phyloP scores from a whole-genome alignment of 64 coral and sea anemone species.

The Pocillopora verrucosa region DNA sequence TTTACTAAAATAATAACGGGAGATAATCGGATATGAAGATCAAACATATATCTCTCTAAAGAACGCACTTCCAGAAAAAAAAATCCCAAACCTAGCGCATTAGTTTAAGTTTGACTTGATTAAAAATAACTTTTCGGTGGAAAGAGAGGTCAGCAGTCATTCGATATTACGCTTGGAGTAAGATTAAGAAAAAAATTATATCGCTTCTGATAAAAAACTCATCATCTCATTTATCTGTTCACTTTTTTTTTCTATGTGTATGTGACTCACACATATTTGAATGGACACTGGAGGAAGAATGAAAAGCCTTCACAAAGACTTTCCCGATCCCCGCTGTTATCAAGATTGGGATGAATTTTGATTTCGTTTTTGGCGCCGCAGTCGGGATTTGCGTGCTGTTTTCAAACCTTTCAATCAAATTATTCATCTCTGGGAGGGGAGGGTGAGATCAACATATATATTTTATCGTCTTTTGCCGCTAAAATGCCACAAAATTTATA shows the following conservation, averaged over 20 bases:
- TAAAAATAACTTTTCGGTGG: neutral
- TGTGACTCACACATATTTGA: too few species aligned
- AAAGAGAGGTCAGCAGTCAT: neutral
- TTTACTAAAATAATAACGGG: neutral
- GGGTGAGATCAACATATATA: neutral
- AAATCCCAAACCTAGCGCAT: neutral
- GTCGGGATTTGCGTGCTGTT: neutral
- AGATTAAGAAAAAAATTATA: too few species aligned
- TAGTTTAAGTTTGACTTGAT: neutral
- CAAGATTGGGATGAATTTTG: neutral
- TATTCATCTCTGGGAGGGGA: neutral
- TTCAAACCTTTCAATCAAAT: neutral
- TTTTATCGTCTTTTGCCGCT: neutral
- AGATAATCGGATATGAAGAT: neutral
- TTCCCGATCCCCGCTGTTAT: neutral
- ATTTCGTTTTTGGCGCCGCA: neutral
- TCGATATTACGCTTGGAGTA: too few species aligned
- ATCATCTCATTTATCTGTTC: too few species aligned
- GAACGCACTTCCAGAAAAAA: neutral
- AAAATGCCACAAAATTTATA: neutral
- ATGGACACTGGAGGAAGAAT: too few species aligned
- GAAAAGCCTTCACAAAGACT: too few species aligned
- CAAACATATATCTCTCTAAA: too few species aligned
- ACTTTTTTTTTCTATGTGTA: too few species aligned
- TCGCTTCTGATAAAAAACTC: too few species aligned